Percentiles rank a stretch among this genome's conserved stretches.
These are phyloP conservation scores for Agriotes lineatus DNA, from an alignment of 2,888 invertebrate genomes.

Conservation along the genomic window DNA sequence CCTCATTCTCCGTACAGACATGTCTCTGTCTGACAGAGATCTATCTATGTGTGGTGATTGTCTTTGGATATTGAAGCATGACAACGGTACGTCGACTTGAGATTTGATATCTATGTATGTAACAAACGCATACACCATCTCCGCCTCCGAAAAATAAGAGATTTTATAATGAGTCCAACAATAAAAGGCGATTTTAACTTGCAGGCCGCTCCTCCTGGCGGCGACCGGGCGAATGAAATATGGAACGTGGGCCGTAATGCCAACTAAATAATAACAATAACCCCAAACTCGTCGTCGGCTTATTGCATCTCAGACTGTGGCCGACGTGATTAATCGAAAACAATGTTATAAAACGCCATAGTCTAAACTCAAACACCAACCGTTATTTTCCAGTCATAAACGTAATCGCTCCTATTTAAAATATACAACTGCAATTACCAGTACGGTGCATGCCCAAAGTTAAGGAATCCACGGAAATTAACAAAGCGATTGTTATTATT, in stretches of 20 bases:
- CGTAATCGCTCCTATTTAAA: slow-evolving; percentile 12
- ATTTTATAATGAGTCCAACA: slow-evolving; percentile 1
- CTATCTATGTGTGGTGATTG: too few relatives aligned
- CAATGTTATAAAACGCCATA: slow-evolving; percentile 23
- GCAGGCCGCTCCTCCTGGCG: background rate
- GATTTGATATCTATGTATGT: too few relatives aligned
- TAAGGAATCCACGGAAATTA: too few relatives aligned
- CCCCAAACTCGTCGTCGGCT: slow-evolving; percentile 18
- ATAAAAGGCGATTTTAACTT: slow-evolving; percentile 10
- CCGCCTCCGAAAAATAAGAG: too few relatives aligned
- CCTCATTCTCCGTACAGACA: too few relatives aligned
- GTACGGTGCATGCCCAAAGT: too few relatives aligned
- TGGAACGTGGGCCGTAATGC: slow-evolving; percentile 15
- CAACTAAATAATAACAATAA: slow-evolving; percentile 20
- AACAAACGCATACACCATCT: too few relatives aligned
- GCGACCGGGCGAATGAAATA: slow-evolving; percentile 12
- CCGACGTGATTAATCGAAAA: slow-evolving; percentile 26
- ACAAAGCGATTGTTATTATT: too few relatives aligned
- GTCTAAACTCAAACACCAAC: background rate
- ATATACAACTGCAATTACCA: background rate
- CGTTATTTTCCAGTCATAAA: slow-evolving; percentile 16
- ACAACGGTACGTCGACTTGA: too few relatives aligned
- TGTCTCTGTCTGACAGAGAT: too few relatives aligned
- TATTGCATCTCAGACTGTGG: slow-evolving; percentile 17
- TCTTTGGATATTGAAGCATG: too few relatives aligned